Evolutionary conservation across 2,888 invertebrate species (phyloP).

Genomic region (Callimorpha dominula): DNA sequence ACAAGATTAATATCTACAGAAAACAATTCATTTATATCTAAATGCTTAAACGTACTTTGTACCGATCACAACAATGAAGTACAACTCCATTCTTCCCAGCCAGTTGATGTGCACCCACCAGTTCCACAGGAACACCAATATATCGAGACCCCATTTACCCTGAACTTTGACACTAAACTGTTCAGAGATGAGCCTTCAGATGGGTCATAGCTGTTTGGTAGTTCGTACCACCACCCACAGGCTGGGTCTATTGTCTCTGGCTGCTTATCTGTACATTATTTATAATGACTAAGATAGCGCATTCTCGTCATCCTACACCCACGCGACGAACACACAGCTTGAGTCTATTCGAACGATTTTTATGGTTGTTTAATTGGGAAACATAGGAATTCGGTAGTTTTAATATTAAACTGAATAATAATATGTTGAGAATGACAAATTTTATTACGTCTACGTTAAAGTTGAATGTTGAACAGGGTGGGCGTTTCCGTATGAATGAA

Average conservation of each 20-base stretch:
- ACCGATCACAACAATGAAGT: slow-evolving; percentile 58
- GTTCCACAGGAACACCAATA: slow-evolving; percentile 43
- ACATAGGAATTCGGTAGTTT: slow-evolving; percentile 52
- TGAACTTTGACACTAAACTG: slow-evolving; percentile 3
- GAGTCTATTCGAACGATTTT: slow-evolving; percentile 39
- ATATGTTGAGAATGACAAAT: slow-evolving; percentile 9
- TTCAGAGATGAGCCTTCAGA: slow-evolving; percentile 16
- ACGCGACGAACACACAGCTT: slow-evolving; percentile 56
- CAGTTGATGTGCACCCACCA: slow-evolving; percentile 70
- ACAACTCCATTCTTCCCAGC: slow-evolving; percentile 55
- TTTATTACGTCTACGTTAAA: slow-evolving; percentile 14
- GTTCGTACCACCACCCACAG: slow-evolving; percentile 63
- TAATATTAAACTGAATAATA: background rate
- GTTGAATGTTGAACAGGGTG: background rate
- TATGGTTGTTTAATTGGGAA: slow-evolving; percentile 58
- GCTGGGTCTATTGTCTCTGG: slow-evolving; percentile 76
- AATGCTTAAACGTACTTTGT: slow-evolving; percentile 59
- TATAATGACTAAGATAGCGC: slow-evolving; percentile 77
- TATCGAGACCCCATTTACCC: slow-evolving; percentile 39
- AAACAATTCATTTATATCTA: slow-evolving; percentile 56
- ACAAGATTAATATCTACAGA: slow-evolving; percentile 55
- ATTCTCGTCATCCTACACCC: slow-evolving; percentile 72
- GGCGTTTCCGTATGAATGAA: background rate
- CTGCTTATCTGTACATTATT: slow-evolving; percentile 79
- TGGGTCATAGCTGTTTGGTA: slow-evolving; percentile 53